These are phyloP conservation scores for Pteropus alecto DNA, from an alignment of 2,113 vertebrate species.

Conservation along the genomic window DNA sequence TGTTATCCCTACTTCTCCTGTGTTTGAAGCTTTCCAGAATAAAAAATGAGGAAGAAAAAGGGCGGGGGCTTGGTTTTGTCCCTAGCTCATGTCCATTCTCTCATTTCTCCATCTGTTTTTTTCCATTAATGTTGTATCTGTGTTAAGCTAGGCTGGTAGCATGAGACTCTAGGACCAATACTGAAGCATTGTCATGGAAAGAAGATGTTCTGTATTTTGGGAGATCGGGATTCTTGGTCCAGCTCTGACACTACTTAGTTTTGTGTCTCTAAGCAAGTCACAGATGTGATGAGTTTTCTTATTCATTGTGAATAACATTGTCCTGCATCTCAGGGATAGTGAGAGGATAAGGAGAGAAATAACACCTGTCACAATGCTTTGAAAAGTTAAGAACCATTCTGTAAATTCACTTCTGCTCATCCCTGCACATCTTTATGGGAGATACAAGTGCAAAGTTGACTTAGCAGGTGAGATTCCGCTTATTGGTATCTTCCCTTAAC, in stretches of 20 bases:
- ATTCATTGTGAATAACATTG: neutral
- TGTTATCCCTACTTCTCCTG: neutral
- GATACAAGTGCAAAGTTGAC: neutral
- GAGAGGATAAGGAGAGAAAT: neutral
- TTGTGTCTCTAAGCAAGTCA: slow-evolving; percentile 40
- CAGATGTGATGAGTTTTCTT: neutral
- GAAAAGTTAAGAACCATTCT: neutral
- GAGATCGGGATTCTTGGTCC: slow-evolving; percentile 35
- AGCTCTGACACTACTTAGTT: neutral
- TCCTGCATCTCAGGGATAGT: neutral
- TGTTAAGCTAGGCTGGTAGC: neutral
- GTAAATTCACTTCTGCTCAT: neutral
- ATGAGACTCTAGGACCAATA: neutral
- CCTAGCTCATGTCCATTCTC: neutral
- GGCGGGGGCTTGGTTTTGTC: neutral
- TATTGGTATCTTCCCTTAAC: neutral
- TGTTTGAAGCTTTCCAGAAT: neutral
- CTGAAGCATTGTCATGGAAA: neutral
- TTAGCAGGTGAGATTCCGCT: neutral
- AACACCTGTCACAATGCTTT: neutral
- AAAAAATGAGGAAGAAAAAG: neutral
- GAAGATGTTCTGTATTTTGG: neutral
- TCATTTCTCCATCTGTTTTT: neutral
- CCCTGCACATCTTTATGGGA: neutral
- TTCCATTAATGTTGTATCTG: neutral